These are phyloP conservation scores for Myopa testacea DNA, from an alignment of 2,888 invertebrate genomes.

Conservation along the genomic window DNA sequence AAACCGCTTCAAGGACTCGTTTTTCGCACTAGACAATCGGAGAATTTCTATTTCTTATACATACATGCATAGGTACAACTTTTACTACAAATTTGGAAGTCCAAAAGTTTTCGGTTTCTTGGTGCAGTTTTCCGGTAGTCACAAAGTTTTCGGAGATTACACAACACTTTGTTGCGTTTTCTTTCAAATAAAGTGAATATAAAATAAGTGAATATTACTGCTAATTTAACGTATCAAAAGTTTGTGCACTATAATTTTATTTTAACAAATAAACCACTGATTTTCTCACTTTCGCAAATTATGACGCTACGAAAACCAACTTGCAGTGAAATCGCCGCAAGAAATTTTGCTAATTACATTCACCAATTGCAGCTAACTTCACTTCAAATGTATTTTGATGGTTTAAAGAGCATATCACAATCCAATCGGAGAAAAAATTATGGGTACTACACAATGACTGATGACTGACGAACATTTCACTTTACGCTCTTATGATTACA, in stretches of 20 bases:
- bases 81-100: background rate
- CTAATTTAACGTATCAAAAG: background rate
- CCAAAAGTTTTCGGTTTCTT: background rate
- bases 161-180: background rate
- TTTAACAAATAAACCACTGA: background rate
- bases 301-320: conserved; percentile 29
- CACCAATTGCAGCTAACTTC: no score
- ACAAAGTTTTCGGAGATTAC: background rate
- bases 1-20: no score
- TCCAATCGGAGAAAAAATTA: no score
- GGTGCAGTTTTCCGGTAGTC: background rate
- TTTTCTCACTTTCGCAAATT: conserved; percentile 21
- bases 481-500: no score
- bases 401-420: no score
- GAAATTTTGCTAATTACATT: background rate
- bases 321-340: conserved; percentile 16
- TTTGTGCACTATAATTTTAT: background rate
- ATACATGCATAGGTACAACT: background rate
- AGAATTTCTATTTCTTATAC: background rate
- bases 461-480: no score
- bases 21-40: background rate
- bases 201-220: no score
- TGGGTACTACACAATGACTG: no score
- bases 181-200: no score
- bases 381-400: no score